Base-by-base conservation (phyloP, 64 coral and sea anemone species). In the Montipora foliosa region DNA sequence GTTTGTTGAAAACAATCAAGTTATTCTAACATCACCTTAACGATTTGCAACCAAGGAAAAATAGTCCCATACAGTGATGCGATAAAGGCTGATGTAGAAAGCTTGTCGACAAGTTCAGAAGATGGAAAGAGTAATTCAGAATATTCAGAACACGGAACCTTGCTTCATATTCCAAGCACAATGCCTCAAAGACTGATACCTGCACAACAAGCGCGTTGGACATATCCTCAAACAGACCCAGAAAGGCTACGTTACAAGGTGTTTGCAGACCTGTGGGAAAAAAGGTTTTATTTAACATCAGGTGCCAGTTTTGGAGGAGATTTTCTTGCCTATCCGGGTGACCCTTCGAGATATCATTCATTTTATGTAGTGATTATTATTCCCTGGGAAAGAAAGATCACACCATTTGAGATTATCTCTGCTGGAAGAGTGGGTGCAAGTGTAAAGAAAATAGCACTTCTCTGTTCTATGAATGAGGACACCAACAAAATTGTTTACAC, bases 371-470 rank as follows among this genome's bases (percentile, higher is more conserved):
- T 99, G 3, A 84, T 94, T 37, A 87, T 92, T 44, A 49, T 99
- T 60, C 98, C 98, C 8, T 92, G 83, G 92, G 80, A 64, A 74
- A 79, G 94, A 79, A 95, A 79, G 74, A 45, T 96, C 20, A 52
- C 77, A 44, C 87, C 90, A 52, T 93, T 90, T 76, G 94, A 99
- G 47, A 78, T 99, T 9, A 92, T 99, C 14, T 89, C 92, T 50
- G 78, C 94, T 47, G 98, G 95, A 89, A 87, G 98, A 61, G 85
- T 99, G 60, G 98, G 91, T 80, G 92, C 95, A 47, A 96, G 89
- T 87, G 98, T 99, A 8, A 99, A 99, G 76, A 99, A 99, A 89
- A 99, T 92, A 80, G 95, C 92, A 47, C 92, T 99, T 51, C 75
- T 99, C 55, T 93, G 88, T 68, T 94, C 92, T 46, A 81, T 99